Evolutionary conservation across 1,140 invertebrate genomes (phyloP), one percentile per base, ranked within the genome.

Genomic region (Ditylenchus dipsaci): DNA sequence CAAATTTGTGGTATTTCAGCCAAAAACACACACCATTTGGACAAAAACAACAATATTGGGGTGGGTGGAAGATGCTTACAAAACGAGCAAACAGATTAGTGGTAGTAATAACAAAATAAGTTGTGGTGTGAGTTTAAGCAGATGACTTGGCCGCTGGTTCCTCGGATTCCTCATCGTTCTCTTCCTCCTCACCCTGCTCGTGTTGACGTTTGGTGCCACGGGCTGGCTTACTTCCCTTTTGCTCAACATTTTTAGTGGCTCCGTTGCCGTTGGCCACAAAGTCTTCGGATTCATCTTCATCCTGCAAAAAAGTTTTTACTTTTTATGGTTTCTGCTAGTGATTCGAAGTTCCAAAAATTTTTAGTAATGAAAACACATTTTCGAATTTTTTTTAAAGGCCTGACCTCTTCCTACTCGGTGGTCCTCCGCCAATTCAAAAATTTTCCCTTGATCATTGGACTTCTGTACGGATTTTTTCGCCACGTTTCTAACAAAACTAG

Each of bases 211-310:
- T 53, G n/a, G 49, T 53, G 3, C 49, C 49, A 17, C 49, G 49
- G 8, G 49, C n/a, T 26, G 49, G n/a, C 33, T 38, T 38, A 11
- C 33, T 38, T n/a, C n/a, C n/a, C 33, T 38, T 38, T 11, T 38
- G 33, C 33, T 38, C 33, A 53, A 3, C 49, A 26, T 17, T 53
- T 8, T 19, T 21, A 8, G 49, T 21, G 3, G n/a, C 49, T 19
- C 49, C 49, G 21, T 61, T 61, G 26, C 21, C 60, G 27, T 58
- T 65, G 19, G 38, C 65, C 23, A 67, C 45, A 58, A 60, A 78
- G 59, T 78, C 73, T 23, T 72, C 76, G 17, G 76, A 75, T 21
- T 76, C 68, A 63, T 75, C 73, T n/a, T 78, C 73, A 42, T 75
- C 63, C 68, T 74, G 19, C 11, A 72, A 74, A 27, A 59, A 63